These are phyloP conservation scores for Lagocephalus sceleratus DNA, from an alignment of 2,797 vertebrate species.

Conservation along the genomic window DNA sequence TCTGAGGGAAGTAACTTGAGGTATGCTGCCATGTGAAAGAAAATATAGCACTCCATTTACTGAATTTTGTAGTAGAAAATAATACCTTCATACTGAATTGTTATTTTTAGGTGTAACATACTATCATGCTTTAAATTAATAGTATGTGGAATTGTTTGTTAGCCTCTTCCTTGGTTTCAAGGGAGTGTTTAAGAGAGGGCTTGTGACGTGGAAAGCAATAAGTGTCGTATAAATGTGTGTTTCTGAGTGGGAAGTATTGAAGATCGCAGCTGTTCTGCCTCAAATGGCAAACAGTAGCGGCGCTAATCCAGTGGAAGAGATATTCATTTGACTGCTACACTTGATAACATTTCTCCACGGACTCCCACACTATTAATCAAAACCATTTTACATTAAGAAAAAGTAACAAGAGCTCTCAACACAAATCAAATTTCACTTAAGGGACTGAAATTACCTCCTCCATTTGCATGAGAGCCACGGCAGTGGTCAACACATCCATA, in stretches of 20 bases:
- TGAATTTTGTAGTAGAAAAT: neutral
- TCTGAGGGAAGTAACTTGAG: too few species aligned
- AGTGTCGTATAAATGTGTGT: slow-evolving; percentile 4
- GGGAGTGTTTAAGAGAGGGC: too few species aligned
- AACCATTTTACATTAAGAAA: slow-evolving; percentile 35
- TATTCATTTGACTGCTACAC: slow-evolving; percentile 28
- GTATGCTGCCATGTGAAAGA: too few species aligned
- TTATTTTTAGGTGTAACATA: too few species aligned
- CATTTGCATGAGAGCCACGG: slow-evolving; percentile 46
- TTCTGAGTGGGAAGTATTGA: slow-evolving; percentile 5
- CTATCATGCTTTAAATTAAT: too few species aligned
- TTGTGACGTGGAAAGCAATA: neutral
- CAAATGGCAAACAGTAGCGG: slow-evolving; percentile 25
- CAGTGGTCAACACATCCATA: slow-evolving; percentile 49
- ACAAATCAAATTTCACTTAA: slow-evolving; percentile 57
- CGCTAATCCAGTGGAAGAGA: slow-evolving; percentile 29
- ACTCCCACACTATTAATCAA: slow-evolving; percentile 43
- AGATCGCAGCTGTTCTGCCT: slow-evolving; percentile 11
- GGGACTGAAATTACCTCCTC: slow-evolving; percentile 61
- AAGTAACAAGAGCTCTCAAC: slow-evolving; percentile 41
- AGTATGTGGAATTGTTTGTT: too few species aligned
- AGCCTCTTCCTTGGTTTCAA: too few species aligned
- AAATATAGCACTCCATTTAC: neutral
- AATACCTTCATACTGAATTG: too few species aligned
- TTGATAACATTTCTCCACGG: slow-evolving; percentile 39